Evolutionary conservation across 2,888 invertebrate species (phyloP).

Genomic region (Spilarctia lutea): DNA sequence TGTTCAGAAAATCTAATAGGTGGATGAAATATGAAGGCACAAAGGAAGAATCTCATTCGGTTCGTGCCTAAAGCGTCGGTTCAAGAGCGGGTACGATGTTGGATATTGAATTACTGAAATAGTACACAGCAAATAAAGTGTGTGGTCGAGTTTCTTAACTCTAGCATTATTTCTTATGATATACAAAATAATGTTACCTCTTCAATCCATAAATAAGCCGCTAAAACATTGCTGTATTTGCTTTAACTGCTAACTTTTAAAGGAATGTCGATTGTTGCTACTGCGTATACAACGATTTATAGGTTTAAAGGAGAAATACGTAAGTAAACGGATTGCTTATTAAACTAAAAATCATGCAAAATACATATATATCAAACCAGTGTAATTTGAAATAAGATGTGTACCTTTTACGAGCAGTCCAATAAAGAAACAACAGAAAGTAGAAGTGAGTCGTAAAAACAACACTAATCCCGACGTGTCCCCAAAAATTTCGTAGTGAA

Average conservation of each 20-base stretch:
- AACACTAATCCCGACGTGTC: slow-evolving; percentile 80
- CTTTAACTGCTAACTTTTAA: not conserved
- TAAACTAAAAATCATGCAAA: not conserved
- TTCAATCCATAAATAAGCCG: not conserved
- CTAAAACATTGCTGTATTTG: no score
- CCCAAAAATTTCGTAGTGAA: slow-evolving; percentile 73
- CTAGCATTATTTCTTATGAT: not conserved
- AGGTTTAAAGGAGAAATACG: not conserved
- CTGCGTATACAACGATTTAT: not conserved
- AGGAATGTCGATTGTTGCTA: not conserved
- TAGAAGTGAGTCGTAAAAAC: slow-evolving; percentile 81
- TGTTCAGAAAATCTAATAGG: slow-evolving; percentile 65
- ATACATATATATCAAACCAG: not conserved
- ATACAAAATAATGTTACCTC: not conserved
- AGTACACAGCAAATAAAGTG: slow-evolving; percentile 53
- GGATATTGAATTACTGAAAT: slow-evolving; percentile 61
- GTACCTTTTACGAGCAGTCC: slow-evolving; percentile 63
- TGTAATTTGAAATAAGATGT: slow-evolving; percentile 52
- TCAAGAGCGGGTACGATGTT: slow-evolving; percentile 54
- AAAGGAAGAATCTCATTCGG: slow-evolving; percentile 78
- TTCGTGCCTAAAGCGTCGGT: slow-evolving; percentile 68
- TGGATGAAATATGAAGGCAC: slow-evolving; percentile 78
- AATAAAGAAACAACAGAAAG: slow-evolving; percentile 75
- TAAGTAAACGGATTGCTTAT: not conserved
- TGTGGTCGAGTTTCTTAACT: slow-evolving; percentile 35